Base-by-base conservation (phyloP, 1,140 invertebrate genomes). In the Drosophila tsacasi region DNA sequence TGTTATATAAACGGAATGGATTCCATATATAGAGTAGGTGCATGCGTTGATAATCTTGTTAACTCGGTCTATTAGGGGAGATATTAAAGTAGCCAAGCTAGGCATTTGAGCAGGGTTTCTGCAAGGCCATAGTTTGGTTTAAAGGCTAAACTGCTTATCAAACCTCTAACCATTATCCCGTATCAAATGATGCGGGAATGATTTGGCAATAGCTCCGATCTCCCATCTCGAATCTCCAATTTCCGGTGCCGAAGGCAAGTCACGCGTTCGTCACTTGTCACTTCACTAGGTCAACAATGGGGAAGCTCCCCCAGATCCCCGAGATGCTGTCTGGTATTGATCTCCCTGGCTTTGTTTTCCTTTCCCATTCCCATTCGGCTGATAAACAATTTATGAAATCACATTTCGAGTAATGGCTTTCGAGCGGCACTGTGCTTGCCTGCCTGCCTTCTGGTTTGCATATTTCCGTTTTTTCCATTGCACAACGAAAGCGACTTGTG, bases 391-490 rank as follows among this genome's bases (percentile, higher is more conserved):
- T 75, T 74, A 75, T 75, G 39, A 74, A 63, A 54, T 63, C 69
- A 54, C 73, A 60, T 72, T 60, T 73, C 52, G 21, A 47, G 71
- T 77, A 84, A 84, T 84, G 64, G 39, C 46, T 79, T 60, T 63
- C n/a, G 19, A 19, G 39, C 21, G 15, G 39, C 39, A 40, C 37
- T 39, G 30, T 27, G 25, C 25, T 5, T 27, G 25, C 25, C 27
- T 15, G 49, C 17, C 54, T 40, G 39, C 27, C 59, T 73, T 60
- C 49, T 73, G 44, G 37, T 62, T 61, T 52, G 69, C 81, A 75
- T 83, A 83, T 77, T 84, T 85, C 66, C 76, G 50, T 68, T 84
- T 72, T 64, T 76, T 75, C 42, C 46, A 65, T 74, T 78, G 73
- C 60, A 76, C 78, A 81, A 76, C 72, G 37, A 46, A 60, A 35